Percentiles rank a stretch among this genome's conserved stretches.
phyloP scores from a whole-genome alignment of 2,888 invertebrate genomes.

The Scaptomyza reducta region DNA sequence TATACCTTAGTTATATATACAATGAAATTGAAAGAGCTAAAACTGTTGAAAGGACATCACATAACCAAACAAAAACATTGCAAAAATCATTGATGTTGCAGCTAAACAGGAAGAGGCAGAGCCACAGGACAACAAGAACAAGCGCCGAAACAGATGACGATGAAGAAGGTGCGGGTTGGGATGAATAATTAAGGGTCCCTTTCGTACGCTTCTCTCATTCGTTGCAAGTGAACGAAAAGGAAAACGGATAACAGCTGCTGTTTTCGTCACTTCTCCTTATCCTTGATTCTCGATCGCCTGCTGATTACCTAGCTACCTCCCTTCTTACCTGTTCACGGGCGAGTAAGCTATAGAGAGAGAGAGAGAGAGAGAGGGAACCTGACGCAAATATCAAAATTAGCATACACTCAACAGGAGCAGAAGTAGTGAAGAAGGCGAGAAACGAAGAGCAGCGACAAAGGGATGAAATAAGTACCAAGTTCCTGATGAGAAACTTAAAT shows the following conservation, averaged over 20 bases:
- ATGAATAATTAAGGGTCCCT: not conserved
- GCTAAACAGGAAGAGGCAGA: conserved; percentile 3
- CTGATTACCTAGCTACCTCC: not conserved
- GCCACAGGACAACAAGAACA: not conserved
- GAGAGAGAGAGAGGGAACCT: conserved; percentile 4
- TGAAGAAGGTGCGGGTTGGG: not conserved
- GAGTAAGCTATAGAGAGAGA: not conserved
- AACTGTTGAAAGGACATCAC: not conserved
- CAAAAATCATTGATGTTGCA: not conserved
- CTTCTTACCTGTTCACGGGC: conserved; percentile 1
- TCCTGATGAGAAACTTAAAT: not conserved
- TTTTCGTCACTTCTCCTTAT: not conserved
- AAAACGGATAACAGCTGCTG: conserved; percentile 5
- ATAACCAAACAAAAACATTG: not conserved
- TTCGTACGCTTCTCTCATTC: not conserved
- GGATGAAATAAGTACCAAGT: not conserved
- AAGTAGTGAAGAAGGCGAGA: not conserved
- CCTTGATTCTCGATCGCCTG: conserved; percentile 9
- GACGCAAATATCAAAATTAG: conserved; percentile 18
- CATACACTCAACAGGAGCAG: conserved; percentile 6
- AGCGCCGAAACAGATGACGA: not conserved
- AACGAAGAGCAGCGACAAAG: not conserved
- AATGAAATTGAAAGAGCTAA: not conserved
- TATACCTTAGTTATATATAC: no score
- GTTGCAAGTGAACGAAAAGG: not conserved